These are phyloP conservation scores for Siniperca knerii DNA, from an alignment of 2,113 vertebrate species.

Conservation along the genomic window DNA sequence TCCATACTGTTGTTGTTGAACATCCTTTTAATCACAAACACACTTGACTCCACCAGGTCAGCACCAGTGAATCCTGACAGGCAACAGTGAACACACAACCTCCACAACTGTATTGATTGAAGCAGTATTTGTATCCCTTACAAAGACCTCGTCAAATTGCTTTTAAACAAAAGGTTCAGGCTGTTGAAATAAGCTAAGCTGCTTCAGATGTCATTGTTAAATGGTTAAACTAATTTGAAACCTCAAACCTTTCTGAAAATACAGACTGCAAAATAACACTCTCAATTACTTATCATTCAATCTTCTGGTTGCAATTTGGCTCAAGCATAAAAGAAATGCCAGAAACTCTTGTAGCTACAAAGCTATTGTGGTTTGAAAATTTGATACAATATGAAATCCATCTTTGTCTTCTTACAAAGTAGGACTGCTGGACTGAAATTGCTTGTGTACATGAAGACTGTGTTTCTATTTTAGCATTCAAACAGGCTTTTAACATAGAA, in stretches of 20 bases:
- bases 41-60: neutral
- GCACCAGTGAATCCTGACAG: neutral
- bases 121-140: neutral
- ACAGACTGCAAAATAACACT: neutral
- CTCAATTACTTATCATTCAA: neutral
- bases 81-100: neutral
- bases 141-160: conserved; percentile 21
- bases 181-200: conserved; percentile 17
- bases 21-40: conserved; percentile 9
- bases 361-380: neutral
- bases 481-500: neutral
- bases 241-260: conserved; percentile 1
- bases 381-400: conserved; percentile 5
- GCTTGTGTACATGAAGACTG: neutral
- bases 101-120: conserved; percentile 10
- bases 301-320: neutral
- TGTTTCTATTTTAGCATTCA: neutral
- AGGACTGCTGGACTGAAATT: neutral
- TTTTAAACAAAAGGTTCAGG: neutral
- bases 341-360: neutral
- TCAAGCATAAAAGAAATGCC: conserved; percentile 20
- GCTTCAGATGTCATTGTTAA: neutral
- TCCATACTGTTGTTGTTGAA: neutral
- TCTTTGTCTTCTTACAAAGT: neutral
- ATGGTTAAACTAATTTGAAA: neutral